Percentiles rank a stretch among this genome's conserved stretches.
These are phyloP conservation scores for Ciconia maguari DNA, from an alignment of 2,113 vertebrate genomes.

Conservation along the genomic window DNA sequence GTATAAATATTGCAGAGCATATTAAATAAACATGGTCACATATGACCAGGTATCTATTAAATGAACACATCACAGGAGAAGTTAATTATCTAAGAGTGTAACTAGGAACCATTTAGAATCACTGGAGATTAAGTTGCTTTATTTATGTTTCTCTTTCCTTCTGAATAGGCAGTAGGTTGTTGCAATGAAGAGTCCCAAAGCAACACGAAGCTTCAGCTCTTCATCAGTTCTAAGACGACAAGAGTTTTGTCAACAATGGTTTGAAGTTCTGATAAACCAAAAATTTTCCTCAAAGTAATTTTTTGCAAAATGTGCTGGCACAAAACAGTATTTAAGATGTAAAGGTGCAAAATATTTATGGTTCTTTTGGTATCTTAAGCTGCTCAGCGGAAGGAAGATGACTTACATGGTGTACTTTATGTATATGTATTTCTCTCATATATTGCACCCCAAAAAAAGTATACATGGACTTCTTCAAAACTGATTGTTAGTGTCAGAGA, in stretches of 20 bases:
- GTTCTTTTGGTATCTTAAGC: background rate
- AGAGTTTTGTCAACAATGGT: background rate
- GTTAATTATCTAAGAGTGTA: slow-evolving; percentile 40
- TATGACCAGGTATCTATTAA: slow-evolving; percentile 53
- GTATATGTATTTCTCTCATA: background rate
- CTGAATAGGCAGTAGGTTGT: background rate
- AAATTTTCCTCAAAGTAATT: background rate
- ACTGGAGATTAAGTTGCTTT: slow-evolving; percentile 36
- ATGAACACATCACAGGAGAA: slow-evolving; percentile 26
- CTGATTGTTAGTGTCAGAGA: background rate
- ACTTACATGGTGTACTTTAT: background rate
- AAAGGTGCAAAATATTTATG: background rate
- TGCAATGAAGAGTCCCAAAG: slow-evolving; percentile 8
- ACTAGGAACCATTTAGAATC: background rate
- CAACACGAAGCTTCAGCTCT: background rate
- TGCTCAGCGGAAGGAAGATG: background rate
- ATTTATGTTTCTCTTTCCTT: slow-evolving; percentile 45
- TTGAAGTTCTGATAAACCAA: background rate
- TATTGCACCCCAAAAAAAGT: background rate
- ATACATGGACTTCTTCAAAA: background rate
- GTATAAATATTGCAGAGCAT: slow-evolving; percentile 19
- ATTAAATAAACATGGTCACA: slow-evolving; percentile 60
- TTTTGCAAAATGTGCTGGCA: background rate
- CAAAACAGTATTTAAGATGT: background rate
- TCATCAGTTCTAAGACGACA: background rate